Evolutionary conservation across 2,888 invertebrate species (phyloP).

Genomic region (Tanytarsus gracilentus): DNA sequence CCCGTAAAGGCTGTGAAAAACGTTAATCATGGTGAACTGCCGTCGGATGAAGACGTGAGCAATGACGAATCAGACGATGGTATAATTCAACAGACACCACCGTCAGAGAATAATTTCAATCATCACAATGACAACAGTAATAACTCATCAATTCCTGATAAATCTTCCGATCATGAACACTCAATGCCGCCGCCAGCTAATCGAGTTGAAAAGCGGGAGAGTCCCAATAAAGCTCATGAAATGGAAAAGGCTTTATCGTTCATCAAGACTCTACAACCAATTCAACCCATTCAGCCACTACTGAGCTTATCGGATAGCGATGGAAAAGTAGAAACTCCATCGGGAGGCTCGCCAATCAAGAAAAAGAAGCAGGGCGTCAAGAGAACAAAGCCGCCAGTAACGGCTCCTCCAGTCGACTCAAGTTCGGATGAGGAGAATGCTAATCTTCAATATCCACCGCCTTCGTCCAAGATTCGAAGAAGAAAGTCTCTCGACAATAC

Average conservation of each 20-base stretch:
- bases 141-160: conserved; percentile 2
- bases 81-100: neutral
- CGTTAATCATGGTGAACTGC: neutral
- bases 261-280: neutral
- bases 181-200: conserved; percentile 13
- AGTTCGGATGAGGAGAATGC: conserved; percentile 14
- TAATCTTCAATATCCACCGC: too few relatives aligned
- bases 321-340: conserved; percentile 34
- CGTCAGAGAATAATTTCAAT: neutral
- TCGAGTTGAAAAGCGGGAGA: neutral
- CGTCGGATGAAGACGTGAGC: neutral
- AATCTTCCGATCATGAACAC: conserved; percentile 9
- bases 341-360: conserved; percentile 32
- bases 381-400: neutral
- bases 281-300: conserved; percentile 26
- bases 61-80: neutral
- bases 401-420: neutral
- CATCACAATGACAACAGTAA: conserved; percentile 5
- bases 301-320: conserved; percentile 35
- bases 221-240: neutral
- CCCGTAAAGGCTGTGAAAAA: neutral
- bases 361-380: conserved; percentile 31
- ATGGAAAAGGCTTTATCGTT: neutral
- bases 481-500: neutral
- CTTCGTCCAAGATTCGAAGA: neutral